Evolutionary conservation across 1,140 invertebrate genomes (phyloP), one percentile per base, ranked within the genome.

Genomic region (Microplitis demolitor): DNA sequence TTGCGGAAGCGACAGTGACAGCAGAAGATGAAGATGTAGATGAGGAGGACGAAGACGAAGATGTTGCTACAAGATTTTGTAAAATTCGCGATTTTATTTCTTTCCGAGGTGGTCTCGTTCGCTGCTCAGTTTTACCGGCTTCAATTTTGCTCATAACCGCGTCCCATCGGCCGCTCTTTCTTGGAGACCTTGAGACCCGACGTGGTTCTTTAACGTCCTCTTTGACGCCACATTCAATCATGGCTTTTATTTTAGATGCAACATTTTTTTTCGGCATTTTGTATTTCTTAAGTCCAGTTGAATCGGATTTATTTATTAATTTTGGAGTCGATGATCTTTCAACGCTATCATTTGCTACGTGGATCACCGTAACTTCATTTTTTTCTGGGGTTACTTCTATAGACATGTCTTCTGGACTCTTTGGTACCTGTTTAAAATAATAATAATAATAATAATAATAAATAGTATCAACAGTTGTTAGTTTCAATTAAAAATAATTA

Each of bases 41-140:
- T 5, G 82, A 67, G 8, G 79, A 51, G 16, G 77, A 76, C 4
- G 82, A 64, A 9, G 79, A 74, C 14, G 82, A 64, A 13, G 72
- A 72, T 6, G 73, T 63, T 76, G 81, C 9, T 77, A 76, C 24
- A 3, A 86, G 68, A 56, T 77, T 82, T 37, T 87, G 85, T 13
- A 89, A 84, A 34, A 95, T 92, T 85, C 93, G 92, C 3, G 93
- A 93, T 81, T 95, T 95, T 33, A 96, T 91, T 81, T 96, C 93
- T 82, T 93, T 95, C 62, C 92, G 91, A 8, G 89, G 82, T 0
- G 85, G 89, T 76, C 92, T 93, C n/a, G 85, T 88, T 79, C 91
- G 91, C 72, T 91, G 90, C 76, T 93, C 91, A 24, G 86, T 89
- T 79, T 93, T 93, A 45, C 90, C 91, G 77, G 92, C 92, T 31